Base-by-base conservation (phyloP, 2,888 invertebrate species). In the Gibbula magus region DNA sequence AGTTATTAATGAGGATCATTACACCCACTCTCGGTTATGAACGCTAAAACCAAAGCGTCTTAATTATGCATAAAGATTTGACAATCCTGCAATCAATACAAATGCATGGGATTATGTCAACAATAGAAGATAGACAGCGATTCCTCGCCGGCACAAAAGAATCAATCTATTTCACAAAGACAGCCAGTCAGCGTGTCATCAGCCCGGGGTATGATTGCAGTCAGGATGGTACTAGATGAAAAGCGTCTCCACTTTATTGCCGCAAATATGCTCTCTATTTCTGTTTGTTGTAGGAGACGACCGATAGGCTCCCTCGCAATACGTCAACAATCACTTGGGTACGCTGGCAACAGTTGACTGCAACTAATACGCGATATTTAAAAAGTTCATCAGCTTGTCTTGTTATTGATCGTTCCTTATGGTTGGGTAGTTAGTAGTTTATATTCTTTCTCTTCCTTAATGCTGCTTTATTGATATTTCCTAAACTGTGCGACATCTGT, bases 11-110 rank as follows among this genome's bases (percentile, higher is more conserved):
- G 35, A 32, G 7, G 10, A 10, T 35, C 70, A 70, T 70, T 35
- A 70, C 35, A 70, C 70, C 29, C 70, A 35, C 70, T 70, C 10
- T 35, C 35, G 20, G 39, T 1, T 35, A 70, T 70, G 70, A 70
- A 70, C 29, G 70, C 35, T 70, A 39, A 70, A 70, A 35, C 70
- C 70, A 70, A 70, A 35, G 35, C 35, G 35, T 35, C 70, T 70
- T 70, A 70, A 70, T 70, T 70, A 70, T 70, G 70, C 70, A 70
- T 70, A 70, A 70, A 70, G 70, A 70, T 70, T 70, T 70, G 61
- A 61, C 61, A 61, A 61, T 61, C 25, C 25, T 35, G 35, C 70
- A 70, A 70, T 25, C 70, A 70, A 70, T 70, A 70, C n/a, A 70
- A 35, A 56, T 56, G 56, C 8, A 70, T 35, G 39, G 45, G 45